Evolutionary conservation across 2,888 invertebrate species (phyloP).

Genomic region (Melitaea athalia): DNA sequence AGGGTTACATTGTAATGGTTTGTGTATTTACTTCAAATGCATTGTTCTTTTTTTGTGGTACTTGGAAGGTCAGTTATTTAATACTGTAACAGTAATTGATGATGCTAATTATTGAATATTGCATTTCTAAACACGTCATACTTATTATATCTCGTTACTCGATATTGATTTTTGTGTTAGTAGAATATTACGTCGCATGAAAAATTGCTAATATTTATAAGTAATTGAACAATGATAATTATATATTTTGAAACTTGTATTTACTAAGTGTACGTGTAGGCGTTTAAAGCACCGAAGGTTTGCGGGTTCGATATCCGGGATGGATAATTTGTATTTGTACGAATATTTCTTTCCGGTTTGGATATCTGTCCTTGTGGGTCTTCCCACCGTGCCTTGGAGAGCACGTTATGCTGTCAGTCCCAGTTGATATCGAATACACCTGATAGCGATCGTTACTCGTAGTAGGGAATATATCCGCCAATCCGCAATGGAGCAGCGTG

Average conservation of each 20-base stretch:
- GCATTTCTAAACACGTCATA: background rate
- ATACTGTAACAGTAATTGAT: slow-evolving; percentile 2
- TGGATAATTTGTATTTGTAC: too few species aligned
- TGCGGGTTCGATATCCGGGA: too few species aligned
- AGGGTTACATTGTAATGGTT: background rate
- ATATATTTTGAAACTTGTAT: background rate
- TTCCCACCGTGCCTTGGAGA: too few species aligned
- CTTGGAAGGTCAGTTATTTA: slow-evolving; percentile 5
- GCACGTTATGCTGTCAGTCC: too few species aligned
- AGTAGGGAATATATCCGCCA: too few species aligned
- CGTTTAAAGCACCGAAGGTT: too few species aligned
- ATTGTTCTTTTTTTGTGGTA: slow-evolving; percentile 9
- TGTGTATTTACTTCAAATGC: background rate
- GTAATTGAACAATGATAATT: background rate
- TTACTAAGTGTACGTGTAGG: background rate
- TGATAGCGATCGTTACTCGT: too few species aligned
- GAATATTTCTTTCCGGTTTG: too few species aligned
- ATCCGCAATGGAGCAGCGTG: too few species aligned
- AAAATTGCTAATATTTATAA: background rate
- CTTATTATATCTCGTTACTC: background rate
- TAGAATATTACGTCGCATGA: background rate
- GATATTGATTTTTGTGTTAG: slow-evolving; percentile 6
- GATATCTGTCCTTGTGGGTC: too few species aligned
- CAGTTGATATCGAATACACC: too few species aligned
- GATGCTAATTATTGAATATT: background rate